A percentile compares a stretch with the other conserved stretches of the same genome.
Evolutionary conservation across 2,113 vertebrate species (phyloP).

Genomic region (Coreoperca whiteheadi): DNA sequence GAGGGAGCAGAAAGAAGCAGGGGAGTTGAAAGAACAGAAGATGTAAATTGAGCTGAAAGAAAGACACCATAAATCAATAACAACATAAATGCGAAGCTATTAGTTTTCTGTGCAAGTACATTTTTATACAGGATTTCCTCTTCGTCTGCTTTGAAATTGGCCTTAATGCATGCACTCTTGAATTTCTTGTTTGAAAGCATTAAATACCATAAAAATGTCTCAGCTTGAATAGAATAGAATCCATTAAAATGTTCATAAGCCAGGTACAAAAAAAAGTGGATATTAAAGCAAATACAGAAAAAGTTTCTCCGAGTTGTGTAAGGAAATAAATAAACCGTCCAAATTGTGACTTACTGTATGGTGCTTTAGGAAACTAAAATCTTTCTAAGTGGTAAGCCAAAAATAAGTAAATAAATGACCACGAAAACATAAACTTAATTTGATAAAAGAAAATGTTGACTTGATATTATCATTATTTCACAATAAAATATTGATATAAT

Average conservation of each 20-base stretch:
- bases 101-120: neutral
- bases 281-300: neutral
- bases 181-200: slow-evolving; percentile 10
- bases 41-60: slow-evolving; percentile 7
- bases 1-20: neutral
- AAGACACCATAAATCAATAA: neutral
- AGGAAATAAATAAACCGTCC: neutral
- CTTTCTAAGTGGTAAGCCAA: neutral
- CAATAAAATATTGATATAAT: too few relatives aligned
- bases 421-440: neutral
- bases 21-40: neutral
- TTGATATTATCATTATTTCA: neutral
- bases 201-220: neutral
- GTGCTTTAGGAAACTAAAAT: neutral
- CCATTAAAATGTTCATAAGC: slow-evolving; percentile 28
- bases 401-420: neutral
- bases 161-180: slow-evolving; percentile 15
- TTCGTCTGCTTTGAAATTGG: neutral
- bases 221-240: neutral
- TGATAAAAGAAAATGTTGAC: neutral
- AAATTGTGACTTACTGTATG: neutral
- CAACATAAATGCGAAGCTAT: slow-evolving; percentile 12
- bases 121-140: neutral
- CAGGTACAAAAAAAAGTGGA: neutral
- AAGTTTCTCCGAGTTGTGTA: neutral